Percentiles rank a stretch among this genome's conserved stretches.
These are phyloP conservation scores for Hippocampus guttulatus DNA, from an alignment of 2,113 vertebrate species.

Conservation along the genomic window DNA sequence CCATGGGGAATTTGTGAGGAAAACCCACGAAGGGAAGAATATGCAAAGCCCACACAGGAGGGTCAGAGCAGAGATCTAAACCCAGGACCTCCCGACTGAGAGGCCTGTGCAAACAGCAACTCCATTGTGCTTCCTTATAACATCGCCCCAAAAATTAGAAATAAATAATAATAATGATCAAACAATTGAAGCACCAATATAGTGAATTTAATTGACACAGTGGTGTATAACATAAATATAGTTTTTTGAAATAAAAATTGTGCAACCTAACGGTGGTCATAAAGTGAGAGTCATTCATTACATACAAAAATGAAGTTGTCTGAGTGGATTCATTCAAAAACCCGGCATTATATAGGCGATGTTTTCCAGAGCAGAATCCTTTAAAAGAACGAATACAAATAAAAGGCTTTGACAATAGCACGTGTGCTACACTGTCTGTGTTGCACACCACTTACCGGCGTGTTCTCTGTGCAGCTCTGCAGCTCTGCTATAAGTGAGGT, in stretches of 20 bases:
- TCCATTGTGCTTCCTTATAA: background rate
- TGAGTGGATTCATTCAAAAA: conserved; percentile 53
- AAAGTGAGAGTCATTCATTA: background rate
- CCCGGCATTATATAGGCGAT: conserved; percentile 91
- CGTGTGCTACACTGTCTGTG: background rate
- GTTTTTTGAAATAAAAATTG: background rate
- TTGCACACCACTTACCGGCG: conserved; percentile 78
- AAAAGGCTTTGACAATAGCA: background rate
- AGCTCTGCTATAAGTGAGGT: conserved; percentile 88
- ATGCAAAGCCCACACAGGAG: no score
- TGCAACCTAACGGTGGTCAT: background rate
- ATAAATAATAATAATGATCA: background rate
- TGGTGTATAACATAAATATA: background rate
- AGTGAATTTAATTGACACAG: background rate
- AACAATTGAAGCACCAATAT: background rate
- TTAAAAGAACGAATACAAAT: conserved; percentile 7
- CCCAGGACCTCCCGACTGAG: no score
- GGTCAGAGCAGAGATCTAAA: no score
- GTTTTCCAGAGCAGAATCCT: conserved; percentile 93
- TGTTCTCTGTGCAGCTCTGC: conserved; percentile 82
- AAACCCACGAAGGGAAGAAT: no score
- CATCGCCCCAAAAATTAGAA: no score
- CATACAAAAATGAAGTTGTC: background rate
- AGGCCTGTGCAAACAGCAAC: no score
- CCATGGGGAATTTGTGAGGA: no score